Conservation (phyloP, 30 jellyfish, hydroid and myxozoan species). For the Aurelia aurita complex sp. Pacific region DNA sequence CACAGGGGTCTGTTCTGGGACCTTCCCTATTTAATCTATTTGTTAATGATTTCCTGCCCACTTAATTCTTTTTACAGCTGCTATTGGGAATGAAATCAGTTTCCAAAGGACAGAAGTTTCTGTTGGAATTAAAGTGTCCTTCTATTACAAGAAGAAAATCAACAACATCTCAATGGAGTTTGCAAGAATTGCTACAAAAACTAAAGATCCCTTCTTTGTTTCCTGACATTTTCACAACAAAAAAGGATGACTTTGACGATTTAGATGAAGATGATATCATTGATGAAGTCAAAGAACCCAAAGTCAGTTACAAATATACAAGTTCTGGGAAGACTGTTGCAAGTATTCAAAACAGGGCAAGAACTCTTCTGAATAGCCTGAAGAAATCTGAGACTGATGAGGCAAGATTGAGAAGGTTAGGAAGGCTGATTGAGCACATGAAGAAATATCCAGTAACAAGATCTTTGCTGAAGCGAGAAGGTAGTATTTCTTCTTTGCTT, state of each 20-base stretch:
- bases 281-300: conserved; percentile 1
- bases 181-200: conserved; percentile 18
- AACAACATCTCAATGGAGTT: conserved; percentile 7
- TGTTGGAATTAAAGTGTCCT: background rate
- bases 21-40: no score
- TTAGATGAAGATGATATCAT: background rate
- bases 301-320: background rate
- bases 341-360: conserved; percentile 65
- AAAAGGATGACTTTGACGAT: background rate
- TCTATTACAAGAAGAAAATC: conserved; percentile 1
- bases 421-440: conserved; percentile 45
- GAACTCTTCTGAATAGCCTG: conserved; percentile 35
- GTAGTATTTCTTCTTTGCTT: conserved; percentile 47
- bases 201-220: background rate
- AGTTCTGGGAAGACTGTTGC: conserved; percentile 71
- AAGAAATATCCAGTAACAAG: conserved; percentile 68
- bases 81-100: background rate
- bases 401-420: conserved; percentile 21
- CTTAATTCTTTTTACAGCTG: no score
- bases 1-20: no score
- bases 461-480: conserved; percentile 57
- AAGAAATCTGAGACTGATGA: conserved; percentile 23
- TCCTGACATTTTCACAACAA: background rate
- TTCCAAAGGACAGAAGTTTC: background rate
- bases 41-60: no score